Evolutionary conservation across 2,113 vertebrate species (phyloP), one percentile per base, ranked within the genome.

Genomic region (Xiphias gladius): DNA sequence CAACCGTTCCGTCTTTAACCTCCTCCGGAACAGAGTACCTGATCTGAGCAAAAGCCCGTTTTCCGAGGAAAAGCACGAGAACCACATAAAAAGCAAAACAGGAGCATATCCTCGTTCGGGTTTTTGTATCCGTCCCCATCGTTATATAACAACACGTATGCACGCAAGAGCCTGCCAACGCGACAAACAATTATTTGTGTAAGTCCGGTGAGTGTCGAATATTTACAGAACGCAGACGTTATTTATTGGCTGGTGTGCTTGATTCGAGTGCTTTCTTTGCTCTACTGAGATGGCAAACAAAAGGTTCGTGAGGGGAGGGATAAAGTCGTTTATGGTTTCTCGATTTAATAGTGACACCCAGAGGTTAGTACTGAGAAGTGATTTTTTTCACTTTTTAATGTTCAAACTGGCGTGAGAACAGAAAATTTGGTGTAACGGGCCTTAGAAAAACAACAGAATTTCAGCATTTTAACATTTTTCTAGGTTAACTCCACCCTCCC

Each of bases 1-100:
- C 85, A 70, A 82, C 57, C 37, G 78, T 93, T 91, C 92, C 92
- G 1, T 91, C 84, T 57, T 90, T 73, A 7, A 93, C 74, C 66
- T 95, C 94, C 66, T 95, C 94, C 0, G 86, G 80, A 46, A 94
- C 48, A 1, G 94, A 92, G 64, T 93, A 95, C 6, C 88, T 80
- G 22, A 94, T 80, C 54, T 95, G 90, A 16, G 83, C 93, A 2
- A 37, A 76, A 55, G 70, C 61, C 7, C 52, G 17, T 8, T 59
- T 43, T 17, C 76, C 81, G 24, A 75, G 64, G 24, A 88, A 17
- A 28, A 79, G 4, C 62, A 84, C 55, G 0, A 88, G 37, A 39
- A 11, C 50, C 11, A 63, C 0, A 58, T 46, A 19, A 46, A 82
- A 63, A 20, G 28, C 5, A 39, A 74, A 24, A 11, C 4, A 43